Conservation (phyloP, 2,797 vertebrate species). For the Oreortyx pictus region DNA sequence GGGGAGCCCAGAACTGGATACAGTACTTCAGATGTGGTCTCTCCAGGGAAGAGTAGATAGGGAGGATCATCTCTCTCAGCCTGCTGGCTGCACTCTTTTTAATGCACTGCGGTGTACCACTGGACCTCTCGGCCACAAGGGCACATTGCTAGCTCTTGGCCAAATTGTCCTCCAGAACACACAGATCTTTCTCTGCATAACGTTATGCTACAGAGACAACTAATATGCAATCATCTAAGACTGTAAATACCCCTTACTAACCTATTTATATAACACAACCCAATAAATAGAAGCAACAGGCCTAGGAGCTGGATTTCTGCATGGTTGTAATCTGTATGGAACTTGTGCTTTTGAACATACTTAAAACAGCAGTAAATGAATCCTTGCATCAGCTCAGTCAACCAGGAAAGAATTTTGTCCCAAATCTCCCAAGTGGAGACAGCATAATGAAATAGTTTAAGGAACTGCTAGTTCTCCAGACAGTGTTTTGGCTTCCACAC, state of each 20-base stretch:
- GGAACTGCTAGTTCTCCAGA: conserved; percentile 10
- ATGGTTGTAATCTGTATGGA: not conserved
- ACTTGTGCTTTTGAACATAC: not conserved
- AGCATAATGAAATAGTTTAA: conserved; percentile 32
- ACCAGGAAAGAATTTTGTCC: not conserved
- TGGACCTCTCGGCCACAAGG: too few relatives aligned
- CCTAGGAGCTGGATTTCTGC: not conserved
- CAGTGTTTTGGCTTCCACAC: conserved; percentile 11
- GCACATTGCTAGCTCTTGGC: too few relatives aligned
- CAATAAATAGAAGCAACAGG: not conserved
- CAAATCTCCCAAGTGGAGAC: not conserved
- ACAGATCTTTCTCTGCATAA: too few relatives aligned
- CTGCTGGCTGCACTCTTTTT: too few relatives aligned
- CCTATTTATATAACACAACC: not conserved
- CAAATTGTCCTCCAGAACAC: too few relatives aligned
- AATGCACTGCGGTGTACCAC: too few relatives aligned
- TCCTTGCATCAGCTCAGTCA: conserved; percentile 8
- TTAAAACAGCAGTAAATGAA: not conserved
- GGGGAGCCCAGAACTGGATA: too few relatives aligned
- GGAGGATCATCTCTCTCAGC: too few relatives aligned
- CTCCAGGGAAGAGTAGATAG: too few relatives aligned
- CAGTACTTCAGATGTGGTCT: too few relatives aligned
- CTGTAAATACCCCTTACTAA: not conserved
- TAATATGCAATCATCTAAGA: not conserved
- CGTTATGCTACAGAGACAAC: not conserved